phyloP scores from a whole-genome alignment of 2,113 vertebrate species.

The Cathartes aura region DNA sequence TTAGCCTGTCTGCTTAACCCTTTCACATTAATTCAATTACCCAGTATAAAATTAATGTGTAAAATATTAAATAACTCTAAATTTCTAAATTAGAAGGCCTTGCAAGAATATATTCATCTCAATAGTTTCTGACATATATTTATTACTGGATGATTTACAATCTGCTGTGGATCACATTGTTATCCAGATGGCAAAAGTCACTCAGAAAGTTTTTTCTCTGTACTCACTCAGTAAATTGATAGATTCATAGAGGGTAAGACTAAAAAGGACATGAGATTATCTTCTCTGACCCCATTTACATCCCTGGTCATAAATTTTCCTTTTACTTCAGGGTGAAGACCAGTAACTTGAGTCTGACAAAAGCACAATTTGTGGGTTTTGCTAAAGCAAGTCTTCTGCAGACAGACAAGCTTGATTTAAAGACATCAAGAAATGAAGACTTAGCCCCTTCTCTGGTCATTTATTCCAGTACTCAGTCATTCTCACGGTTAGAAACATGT shows the following conservation, averaged over 20 bases:
- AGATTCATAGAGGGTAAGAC: not conserved
- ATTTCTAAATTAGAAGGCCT: constrained; percentile 21
- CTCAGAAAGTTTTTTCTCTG: not conserved
- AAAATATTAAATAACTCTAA: constrained; percentile 44
- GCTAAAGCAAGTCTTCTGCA: not conserved
- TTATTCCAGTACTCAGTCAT: not conserved
- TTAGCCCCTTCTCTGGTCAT: not conserved
- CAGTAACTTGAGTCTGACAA: not conserved
- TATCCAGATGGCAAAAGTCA: constrained; percentile 2
- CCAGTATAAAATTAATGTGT: constrained; percentile 20
- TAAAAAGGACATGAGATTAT: constrained; percentile 10
- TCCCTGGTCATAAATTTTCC: constrained; percentile 18
- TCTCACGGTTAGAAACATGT: not conserved
- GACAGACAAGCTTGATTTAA: not conserved
- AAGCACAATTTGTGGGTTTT: not conserved
- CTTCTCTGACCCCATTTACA: not conserved
- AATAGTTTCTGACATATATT: not conserved
- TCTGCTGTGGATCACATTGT: not conserved
- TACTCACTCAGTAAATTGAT: not conserved
- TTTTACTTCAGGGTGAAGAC: not conserved
- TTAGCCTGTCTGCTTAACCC: constrained; percentile 59
- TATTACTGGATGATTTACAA: constrained; percentile 10
- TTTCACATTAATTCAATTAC: constrained; percentile 47
- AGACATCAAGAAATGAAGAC: not conserved
- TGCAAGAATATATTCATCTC: not conserved